Conservation (phyloP, 1,140 invertebrate genomes). For the Nasonia giraulti region DNA sequence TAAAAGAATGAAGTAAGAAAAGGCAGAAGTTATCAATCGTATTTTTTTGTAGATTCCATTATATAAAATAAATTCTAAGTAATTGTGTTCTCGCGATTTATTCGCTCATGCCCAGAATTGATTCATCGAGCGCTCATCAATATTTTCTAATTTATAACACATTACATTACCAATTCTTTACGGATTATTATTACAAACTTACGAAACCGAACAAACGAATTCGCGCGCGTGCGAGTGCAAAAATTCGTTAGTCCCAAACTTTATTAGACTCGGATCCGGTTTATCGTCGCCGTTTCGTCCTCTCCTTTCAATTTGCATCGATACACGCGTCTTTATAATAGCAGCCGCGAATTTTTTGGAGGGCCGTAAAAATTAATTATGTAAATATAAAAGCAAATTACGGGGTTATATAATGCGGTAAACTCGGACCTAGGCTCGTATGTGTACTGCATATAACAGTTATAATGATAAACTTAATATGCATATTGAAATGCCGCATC, state of each 20-base stretch:
- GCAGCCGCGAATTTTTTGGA: not conserved
- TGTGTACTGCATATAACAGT: not conserved
- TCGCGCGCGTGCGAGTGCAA: too few species aligned
- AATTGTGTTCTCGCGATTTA: too few species aligned
- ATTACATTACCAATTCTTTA: too few species aligned
- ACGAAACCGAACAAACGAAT: too few species aligned
- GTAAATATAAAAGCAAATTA: not conserved
- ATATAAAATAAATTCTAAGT: too few species aligned
- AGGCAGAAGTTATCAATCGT: too few species aligned
- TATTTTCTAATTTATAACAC: too few species aligned
- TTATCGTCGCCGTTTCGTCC: not conserved
- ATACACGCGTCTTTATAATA: not conserved
- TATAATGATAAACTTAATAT: not conserved
- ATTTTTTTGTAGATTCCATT: too few species aligned
- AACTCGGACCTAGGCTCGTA: not conserved
- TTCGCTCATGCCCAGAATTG: too few species aligned
- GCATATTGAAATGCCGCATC: not conserved
- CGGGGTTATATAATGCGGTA: not conserved
- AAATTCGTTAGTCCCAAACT: not conserved
- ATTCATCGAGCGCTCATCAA: too few species aligned
- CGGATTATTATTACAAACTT: too few species aligned
- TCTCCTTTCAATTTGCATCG: not conserved
- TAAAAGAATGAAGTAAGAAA: too few species aligned
- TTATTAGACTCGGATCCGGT: not conserved
- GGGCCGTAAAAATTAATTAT: slow-evolving; percentile 17